Base-by-base conservation (phyloP, 1,140 invertebrate genomes). In the Pemphigus obesinymphae region DNA sequence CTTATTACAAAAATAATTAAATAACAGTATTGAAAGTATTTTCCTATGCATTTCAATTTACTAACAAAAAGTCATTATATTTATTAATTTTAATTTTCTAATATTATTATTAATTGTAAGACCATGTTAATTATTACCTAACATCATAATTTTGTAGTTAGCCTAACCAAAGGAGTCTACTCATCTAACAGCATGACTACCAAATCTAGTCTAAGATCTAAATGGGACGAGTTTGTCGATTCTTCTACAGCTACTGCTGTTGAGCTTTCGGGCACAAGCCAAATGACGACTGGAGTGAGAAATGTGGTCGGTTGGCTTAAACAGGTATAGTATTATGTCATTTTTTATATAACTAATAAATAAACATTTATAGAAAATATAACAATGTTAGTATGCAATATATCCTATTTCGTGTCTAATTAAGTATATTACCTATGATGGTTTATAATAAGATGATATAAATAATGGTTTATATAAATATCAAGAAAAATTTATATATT, bases 221-320 rank as follows among this genome's bases (percentile, higher is more conserved):
- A 90, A 81, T 92, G 91, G 91, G 90, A 89, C 84, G 90, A 91
- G 82, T 87, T 92, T 80, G 90, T 92, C 61, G 91, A 92, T 85
- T 91, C 91, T 50, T 61, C 76, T 20, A 61, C 76, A 63, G 37
- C 55, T 45, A 89, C 90, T 66, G 73, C 84, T 45, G 84, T 86
- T 78, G 76, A 80, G 43, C 76, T 80, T 80, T 58, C 76, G 40
- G 8, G 34, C 17, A 17, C 76, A 43, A 61, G 26, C 53, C 76
- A 80, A 90, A 91, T 92, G 13, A 89, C 90, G 0, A 90, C 89
- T 83, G 90, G 91, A 83, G 90, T 92, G 50, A 89, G 90, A 83
- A 92, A 91, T 83, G 91, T 92, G 84, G 91, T 92, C 82, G 92
- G 92, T 87, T 93, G 92, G 92, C 89, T 93, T 48, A 93, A 93